phyloP scores from a whole-genome alignment of 2,113 vertebrate genomes.

The Etia nguti region DNA sequence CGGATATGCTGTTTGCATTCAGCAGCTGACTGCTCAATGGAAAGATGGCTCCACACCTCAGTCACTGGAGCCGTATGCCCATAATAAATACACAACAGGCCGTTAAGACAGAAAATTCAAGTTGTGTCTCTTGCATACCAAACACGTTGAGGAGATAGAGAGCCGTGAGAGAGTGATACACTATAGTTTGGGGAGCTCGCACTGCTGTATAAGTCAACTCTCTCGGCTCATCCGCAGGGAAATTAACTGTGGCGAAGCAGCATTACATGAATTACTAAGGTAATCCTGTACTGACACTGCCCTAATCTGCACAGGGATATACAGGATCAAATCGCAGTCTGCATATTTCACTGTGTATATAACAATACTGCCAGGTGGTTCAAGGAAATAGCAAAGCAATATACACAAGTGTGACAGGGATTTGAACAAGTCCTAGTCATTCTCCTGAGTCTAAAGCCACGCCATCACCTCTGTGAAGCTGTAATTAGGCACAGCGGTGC shows the following conservation, averaged over 20 bases:
- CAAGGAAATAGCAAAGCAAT: not conserved
- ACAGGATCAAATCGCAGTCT: slow-evolving; percentile 48
- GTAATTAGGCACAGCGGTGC: not conserved
- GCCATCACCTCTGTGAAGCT: not conserved
- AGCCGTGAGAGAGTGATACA: slow-evolving; percentile 16
- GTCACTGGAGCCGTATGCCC: slow-evolving; percentile 9
- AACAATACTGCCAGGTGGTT: slow-evolving; percentile 40
- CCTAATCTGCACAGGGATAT: slow-evolving; percentile 59
- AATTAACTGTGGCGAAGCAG: slow-evolving; percentile 57
- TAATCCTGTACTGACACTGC: slow-evolving; percentile 61
- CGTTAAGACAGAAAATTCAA: slow-evolving; percentile 4
- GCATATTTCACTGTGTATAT: slow-evolving; percentile 38
- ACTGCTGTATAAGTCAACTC: slow-evolving; percentile 27
- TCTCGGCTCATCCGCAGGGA: slow-evolving; percentile 54
- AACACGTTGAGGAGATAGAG: slow-evolving; percentile 8
- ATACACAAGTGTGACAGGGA: not conserved
- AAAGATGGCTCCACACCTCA: slow-evolving; percentile 12
- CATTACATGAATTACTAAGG: slow-evolving; percentile 62
- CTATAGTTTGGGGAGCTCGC: slow-evolving; percentile 36
- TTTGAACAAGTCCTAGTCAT: not conserved
- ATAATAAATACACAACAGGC: slow-evolving; percentile 27
- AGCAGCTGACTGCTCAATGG: not conserved
- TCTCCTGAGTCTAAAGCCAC: not conserved
- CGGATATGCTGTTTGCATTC: slow-evolving; percentile 27
- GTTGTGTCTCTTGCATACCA: slow-evolving; percentile 30